Evolutionary conservation across 2,113 vertebrate species (phyloP), one percentile per base, ranked within the genome.

Genomic region (Steatornis caripensis): DNA sequence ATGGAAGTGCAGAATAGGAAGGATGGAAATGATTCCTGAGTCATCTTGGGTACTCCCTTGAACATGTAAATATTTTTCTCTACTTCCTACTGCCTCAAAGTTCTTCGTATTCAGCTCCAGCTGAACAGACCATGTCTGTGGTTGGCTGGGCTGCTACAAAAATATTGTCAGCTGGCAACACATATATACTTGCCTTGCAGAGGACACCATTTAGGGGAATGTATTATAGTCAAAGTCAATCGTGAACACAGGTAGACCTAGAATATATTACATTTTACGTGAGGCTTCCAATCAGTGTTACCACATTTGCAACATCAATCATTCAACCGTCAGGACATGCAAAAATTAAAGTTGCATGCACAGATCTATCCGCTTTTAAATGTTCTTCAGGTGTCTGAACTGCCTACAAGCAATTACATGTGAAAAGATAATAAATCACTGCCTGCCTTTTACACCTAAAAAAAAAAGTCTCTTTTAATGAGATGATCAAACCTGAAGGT

Each of bases 371-470:
- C 54, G 89, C 39, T 71, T 82, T 62, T 48, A 78, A 84, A 82
- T 72, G 41, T 87, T 90, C 69, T 82, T 84, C 37, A 71, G 17
- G 87, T 74, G 23, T 87, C 74, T 81, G 48, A 89, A 90, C 48
- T 93, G 49, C 66, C 81, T 90, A 72, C 75, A 88, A 95, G 58
- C 36, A 83, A 92, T 69, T 90, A 48, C 57, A 76, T 83, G 45
- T 88, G 88, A 90, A 85, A 94, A 92, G 75, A 93, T 90, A 88
- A 95, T 88, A 88, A 95, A 93, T 88, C 39, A 76, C 20, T 84
- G 32, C 39, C 58, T 94, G 41, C 4, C 11, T 93, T 89, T 61
- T 32, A 36, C 5, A 7, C 39, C 65, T 92, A 27, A 53, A 32
- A 55, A 55, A 23, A 57, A 80, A 32, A 48, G 10, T 39, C 15